Percentiles rank a stretch among this genome's conserved stretches.
Conservation (phyloP, 1,140 invertebrate species). For the Oscheius sp. region DNA sequence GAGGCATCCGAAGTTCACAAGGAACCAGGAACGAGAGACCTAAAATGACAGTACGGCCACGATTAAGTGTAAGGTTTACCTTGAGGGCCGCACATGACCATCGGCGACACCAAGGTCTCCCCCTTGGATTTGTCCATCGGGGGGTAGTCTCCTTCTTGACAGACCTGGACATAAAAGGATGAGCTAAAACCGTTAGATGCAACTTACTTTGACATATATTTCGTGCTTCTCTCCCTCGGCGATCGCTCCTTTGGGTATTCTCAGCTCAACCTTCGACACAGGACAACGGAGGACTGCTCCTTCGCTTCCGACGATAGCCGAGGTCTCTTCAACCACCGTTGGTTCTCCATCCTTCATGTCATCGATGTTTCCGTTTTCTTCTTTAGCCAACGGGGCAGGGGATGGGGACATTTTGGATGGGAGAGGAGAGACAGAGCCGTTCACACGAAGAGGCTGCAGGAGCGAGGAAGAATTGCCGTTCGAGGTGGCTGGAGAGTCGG, state of each 20-base stretch:
- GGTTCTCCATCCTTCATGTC: slow-evolving; percentile 45
- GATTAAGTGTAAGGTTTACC: slow-evolving; percentile 63
- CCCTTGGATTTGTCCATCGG: slow-evolving; percentile 80
- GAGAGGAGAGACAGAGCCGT: not conserved
- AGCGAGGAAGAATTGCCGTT: not conserved
- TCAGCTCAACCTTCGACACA: slow-evolving; percentile 82
- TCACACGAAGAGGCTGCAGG: not conserved
- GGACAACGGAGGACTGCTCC: slow-evolving; percentile 79
- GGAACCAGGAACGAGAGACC: slow-evolving; percentile 29
- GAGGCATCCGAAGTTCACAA: slow-evolving; percentile 30
- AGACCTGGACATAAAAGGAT: slow-evolving; percentile 29
- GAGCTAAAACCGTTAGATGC: not conserved
- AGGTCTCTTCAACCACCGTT: slow-evolving; percentile 66
- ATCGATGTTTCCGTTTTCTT: slow-evolving; percentile 19
- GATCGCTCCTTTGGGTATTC: slow-evolving; percentile 82
- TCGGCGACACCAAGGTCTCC: slow-evolving; percentile 83
- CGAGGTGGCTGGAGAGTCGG: not conserved
- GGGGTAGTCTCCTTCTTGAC: slow-evolving; percentile 68
- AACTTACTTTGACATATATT: slow-evolving; percentile 84
- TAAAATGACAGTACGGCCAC: not conserved
- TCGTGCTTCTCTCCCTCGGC: slow-evolving; percentile 77
- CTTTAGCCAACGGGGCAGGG: not conserved
- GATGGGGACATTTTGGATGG: not conserved
- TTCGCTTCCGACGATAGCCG: slow-evolving; percentile 73
- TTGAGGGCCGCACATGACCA: slow-evolving; percentile 91